A percentile compares a stretch with the other conserved stretches of the same genome.
Evolutionary conservation across 2,888 invertebrate species (phyloP).

Genomic region (Drosophila prostipennis): DNA sequence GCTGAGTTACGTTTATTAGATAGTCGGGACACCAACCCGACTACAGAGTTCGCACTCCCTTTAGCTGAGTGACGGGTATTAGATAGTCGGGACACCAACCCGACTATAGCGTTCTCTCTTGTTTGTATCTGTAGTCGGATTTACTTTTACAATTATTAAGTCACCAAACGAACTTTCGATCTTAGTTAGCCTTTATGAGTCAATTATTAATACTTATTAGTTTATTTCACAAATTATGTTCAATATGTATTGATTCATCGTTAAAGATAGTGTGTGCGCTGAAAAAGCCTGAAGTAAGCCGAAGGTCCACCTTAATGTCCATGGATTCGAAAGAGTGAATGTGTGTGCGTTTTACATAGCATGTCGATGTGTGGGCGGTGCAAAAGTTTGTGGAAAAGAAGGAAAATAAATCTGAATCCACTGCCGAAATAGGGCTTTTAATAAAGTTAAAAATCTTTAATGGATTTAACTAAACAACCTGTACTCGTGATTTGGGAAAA

Average conservation of each 20-base stretch:
- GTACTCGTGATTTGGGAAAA: neutral
- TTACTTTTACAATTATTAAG: too few relatives aligned
- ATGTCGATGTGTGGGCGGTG: conserved; percentile 39
- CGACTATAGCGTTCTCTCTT: too few relatives aligned
- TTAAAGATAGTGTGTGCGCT: too few relatives aligned
- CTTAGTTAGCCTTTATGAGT: too few relatives aligned
- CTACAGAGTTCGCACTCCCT: too few relatives aligned
- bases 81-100: too few relatives aligned
- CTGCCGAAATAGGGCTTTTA: neutral
- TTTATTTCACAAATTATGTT: too few relatives aligned
- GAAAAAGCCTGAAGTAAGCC: neutral
- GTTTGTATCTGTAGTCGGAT: too few relatives aligned
- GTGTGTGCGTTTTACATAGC: conserved; percentile 20
- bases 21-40: too few relatives aligned
- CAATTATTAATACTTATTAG: too few relatives aligned
- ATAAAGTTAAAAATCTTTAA: neutral
- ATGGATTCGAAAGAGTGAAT: conserved; percentile 3
- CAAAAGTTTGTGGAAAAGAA: conserved; percentile 18
- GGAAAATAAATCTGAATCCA: conserved; percentile 13
- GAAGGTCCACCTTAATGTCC: conserved; percentile 6
- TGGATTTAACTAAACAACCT: neutral
- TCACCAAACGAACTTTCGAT: neutral
- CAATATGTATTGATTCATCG: neutral
- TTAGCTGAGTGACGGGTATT: too few relatives aligned
- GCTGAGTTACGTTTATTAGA: too few relatives aligned